Base-by-base conservation (phyloP, 2,113 vertebrate genomes). In the Melospiza melodia region DNA sequence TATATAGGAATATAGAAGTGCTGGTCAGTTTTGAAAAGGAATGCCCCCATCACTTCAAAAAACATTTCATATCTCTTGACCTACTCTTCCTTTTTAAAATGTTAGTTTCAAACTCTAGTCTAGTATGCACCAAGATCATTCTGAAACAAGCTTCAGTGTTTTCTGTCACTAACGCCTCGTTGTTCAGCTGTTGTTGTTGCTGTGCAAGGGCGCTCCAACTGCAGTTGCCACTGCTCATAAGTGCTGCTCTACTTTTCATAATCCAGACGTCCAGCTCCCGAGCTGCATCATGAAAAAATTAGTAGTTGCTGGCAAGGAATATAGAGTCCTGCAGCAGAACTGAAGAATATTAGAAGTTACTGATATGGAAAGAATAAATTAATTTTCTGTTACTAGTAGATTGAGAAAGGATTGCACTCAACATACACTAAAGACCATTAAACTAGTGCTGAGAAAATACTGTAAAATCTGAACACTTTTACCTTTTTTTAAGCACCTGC, bases 1-100 rank as follows among this genome's bases (percentile, higher is more conserved):
- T 55, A 24, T 33, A 41, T 14, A 57, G 12, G 20, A 68, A 76
- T 27, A 66, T 8, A 12, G 25, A 51, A 0, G 0, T 0, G 0
- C 15, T 33, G 37, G 4, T 73, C n/a, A 58, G 17, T 66, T 89
- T 63, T 90, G 12, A 46, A 65, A 51, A 88, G 2, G 14, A 82
- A 18, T 15, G 19, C 2, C 2, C 9, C 20, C 2, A 0, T 44
- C 27, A 33, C 22, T 87, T 88, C 1, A 46, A 59, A 66, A 69
- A 72, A 5, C 2, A 39, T 30, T 30, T 75, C 0, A 0, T 41
- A 12, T 54, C 2, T 89, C 48, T 69, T 75, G 24, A 78, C 27
- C 15, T 6, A 33, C 35, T 55, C 30, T 65, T 81, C 8, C 28
- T 25, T 51, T 79, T 87, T 30, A 63, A 66, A 63, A 59, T 51